Conservation (phyloP, 2,113 vertebrate species). For the Tor tambroides region DNA sequence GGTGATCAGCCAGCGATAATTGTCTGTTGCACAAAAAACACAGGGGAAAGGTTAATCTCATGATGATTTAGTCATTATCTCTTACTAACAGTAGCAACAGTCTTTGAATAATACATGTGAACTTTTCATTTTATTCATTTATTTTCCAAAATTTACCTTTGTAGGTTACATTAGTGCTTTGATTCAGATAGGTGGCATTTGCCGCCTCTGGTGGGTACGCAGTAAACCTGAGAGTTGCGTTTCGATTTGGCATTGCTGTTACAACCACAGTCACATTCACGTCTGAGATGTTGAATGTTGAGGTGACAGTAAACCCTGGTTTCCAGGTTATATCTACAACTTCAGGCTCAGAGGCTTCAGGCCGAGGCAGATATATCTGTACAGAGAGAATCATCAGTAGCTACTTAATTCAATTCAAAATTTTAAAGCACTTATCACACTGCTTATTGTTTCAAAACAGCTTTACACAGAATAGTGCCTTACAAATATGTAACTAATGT, state of each 20-base stretch:
- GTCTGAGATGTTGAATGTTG: slow-evolving; percentile 68
- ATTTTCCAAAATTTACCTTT: slow-evolving; percentile 62
- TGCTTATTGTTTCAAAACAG: not conserved
- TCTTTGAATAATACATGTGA: not conserved
- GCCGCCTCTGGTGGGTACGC: slow-evolving; percentile 53
- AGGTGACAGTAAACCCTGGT: slow-evolving; percentile 44
- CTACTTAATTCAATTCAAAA: not conserved
- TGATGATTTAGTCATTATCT: not conserved
- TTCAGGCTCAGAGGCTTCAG: not conserved
- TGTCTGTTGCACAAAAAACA: slow-evolving; percentile 59
- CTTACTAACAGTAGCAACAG: not conserved
- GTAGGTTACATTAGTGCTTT: slow-evolving; percentile 52
- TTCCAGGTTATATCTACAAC: slow-evolving; percentile 47
- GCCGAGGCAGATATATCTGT: slow-evolving; percentile 71
- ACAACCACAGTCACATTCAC: slow-evolving; percentile 65
- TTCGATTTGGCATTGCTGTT: slow-evolving; percentile 56
- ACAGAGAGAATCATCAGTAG: not conserved
- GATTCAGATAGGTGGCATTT: slow-evolving; percentile 32
- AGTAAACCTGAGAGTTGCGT: slow-evolving; percentile 62
- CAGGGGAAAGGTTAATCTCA: not conserved
- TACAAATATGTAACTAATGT: not conserved
- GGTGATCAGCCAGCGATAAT: slow-evolving; percentile 75
- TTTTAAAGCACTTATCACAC: not conserved
- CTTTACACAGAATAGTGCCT: not conserved
- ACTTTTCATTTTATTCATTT: not conserved